Percentiles rank a stretch among this genome's conserved stretches.
Conservation (phyloP, 37 sponge, comb jelly and placozoan genomes). For the Petrosia ficiformis region DNA sequence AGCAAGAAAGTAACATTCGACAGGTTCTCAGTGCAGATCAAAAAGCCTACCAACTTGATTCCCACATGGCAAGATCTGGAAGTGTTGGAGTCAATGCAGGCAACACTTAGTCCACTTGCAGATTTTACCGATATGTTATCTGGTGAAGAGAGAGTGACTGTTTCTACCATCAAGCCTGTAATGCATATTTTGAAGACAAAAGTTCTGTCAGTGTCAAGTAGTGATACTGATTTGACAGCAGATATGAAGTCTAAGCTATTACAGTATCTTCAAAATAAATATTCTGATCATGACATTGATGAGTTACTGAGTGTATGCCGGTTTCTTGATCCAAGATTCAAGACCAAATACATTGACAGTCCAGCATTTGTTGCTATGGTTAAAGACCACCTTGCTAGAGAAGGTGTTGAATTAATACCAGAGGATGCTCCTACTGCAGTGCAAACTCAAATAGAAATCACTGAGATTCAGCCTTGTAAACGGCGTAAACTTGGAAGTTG, state of each 20-base stretch:
- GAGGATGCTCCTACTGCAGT: neutral
- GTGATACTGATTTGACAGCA: slow-evolving; percentile 5
- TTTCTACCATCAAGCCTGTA: slow-evolving; percentile 16
- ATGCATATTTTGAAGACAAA: neutral
- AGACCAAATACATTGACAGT: neutral
- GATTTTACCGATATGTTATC: slow-evolving; percentile 25
- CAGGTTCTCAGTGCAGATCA: slow-evolving; percentile 5
- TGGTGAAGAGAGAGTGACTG: slow-evolving; percentile 10
- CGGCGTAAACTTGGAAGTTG: neutral
- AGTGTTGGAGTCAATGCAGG: slow-evolving; percentile 16
- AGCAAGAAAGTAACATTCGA: slow-evolving; percentile 7
- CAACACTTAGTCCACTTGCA: neutral
- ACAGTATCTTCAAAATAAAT: neutral
- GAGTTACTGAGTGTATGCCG: neutral
- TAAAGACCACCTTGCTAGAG: neutral
- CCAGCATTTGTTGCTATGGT: neutral
- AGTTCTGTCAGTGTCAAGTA: neutral
- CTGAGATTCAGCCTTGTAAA: too few relatives aligned
- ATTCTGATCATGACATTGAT: neutral
- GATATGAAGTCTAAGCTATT: neutral
- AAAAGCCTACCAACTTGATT: slow-evolving; percentile 1
- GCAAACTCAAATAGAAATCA: neutral
- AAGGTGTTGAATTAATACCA: neutral
- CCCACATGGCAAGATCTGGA: slow-evolving; percentile 35
- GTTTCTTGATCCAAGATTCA: slow-evolving; percentile 3